A percentile compares a stretch with the other conserved stretches of the same genome.
Conservation (phyloP, 2,797 vertebrate species). For the Lates japonicus region DNA sequence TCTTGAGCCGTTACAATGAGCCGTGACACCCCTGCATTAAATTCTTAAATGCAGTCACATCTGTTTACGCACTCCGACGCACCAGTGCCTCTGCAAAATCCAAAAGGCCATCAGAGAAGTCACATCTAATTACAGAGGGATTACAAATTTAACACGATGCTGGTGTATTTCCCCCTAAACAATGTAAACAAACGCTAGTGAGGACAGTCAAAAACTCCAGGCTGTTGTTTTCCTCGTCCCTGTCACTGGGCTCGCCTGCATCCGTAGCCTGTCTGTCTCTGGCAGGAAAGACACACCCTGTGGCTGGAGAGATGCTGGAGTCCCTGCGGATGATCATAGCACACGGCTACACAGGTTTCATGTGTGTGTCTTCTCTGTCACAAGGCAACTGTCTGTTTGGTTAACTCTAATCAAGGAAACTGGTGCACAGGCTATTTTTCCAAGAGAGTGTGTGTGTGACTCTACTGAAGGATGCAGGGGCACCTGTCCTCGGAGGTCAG, state of each 20-base stretch:
- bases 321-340: constrained; percentile 40
- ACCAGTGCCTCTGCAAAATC: constrained; percentile 44
- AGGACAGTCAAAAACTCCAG: constrained; percentile 47
- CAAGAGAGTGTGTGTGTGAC: not conserved
- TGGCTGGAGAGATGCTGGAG: constrained; percentile 44
- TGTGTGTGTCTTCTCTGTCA: constrained; percentile 38
- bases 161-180: constrained; percentile 37
- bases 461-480: constrained; percentile 38
- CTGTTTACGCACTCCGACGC: constrained; percentile 55
- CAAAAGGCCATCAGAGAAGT: constrained; percentile 72
- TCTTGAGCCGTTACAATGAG: constrained; percentile 47
- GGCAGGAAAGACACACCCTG: constrained; percentile 50
- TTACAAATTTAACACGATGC: constrained; percentile 52
- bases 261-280: constrained; percentile 27
- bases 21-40: constrained; percentile 54
- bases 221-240: constrained; percentile 51
- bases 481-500: constrained; percentile 68
- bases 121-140: constrained; percentile 65
- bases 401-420: constrained; percentile 55
- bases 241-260: constrained; percentile 32
- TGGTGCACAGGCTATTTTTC: constrained; percentile 46
- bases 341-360: constrained; percentile 25
- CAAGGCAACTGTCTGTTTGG: constrained; percentile 64
- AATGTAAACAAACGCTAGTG: constrained; percentile 52
- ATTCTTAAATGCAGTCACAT: constrained; percentile 69